Percentiles rank a stretch among this genome's conserved stretches.
These are phyloP conservation scores for Drosophila azteca DNA, from an alignment of 1,140 invertebrate genomes.

Conservation along the genomic window DNA sequence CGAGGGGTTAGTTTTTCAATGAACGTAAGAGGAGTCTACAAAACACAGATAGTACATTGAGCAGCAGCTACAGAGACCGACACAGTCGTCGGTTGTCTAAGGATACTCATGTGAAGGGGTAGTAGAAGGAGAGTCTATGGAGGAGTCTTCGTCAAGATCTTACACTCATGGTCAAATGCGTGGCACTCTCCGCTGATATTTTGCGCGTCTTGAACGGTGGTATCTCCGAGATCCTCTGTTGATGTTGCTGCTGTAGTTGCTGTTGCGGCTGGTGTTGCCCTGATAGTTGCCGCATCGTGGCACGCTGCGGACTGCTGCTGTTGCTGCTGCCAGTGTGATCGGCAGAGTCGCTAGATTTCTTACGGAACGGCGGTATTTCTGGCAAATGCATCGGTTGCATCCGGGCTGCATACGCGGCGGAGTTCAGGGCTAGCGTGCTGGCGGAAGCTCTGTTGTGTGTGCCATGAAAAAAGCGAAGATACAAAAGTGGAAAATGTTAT, in stretches of 20 bases:
- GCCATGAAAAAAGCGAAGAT: conserved; percentile 32
- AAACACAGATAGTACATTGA: conserved; percentile 39
- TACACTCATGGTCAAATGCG: conserved; percentile 77
- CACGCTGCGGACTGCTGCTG: conserved; percentile 73
- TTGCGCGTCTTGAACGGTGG: conserved; percentile 85
- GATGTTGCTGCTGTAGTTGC: conserved; percentile 34
- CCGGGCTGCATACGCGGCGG: conserved; percentile 52
- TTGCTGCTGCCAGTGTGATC: conserved; percentile 73
- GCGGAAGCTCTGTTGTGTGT: conserved; percentile 78
- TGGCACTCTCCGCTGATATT: conserved; percentile 84
- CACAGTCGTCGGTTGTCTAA: conserved; percentile 23
- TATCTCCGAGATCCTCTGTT: conserved; percentile 84
- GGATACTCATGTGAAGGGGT: conserved; percentile 18
- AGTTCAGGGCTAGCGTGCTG: conserved; percentile 74
- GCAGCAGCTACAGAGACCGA: conserved; percentile 40
- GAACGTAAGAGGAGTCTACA: conserved; percentile 22
- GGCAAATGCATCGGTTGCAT: conserved; percentile 84
- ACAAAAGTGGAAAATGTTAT: conserved; percentile 15
- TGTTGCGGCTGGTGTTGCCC: conserved; percentile 58
- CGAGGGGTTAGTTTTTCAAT: neutral
- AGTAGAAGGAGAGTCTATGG: conserved; percentile 3
- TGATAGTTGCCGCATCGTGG: conserved; percentile 57
- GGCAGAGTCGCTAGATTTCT: conserved; percentile 81
- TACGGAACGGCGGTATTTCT: conserved; percentile 85
- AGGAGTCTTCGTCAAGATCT: conserved; percentile 37